A percentile compares a stretch with the other conserved stretches of the same genome.
Conservation (phyloP, 2,888 invertebrate species). For the Stomorhina lunata region DNA sequence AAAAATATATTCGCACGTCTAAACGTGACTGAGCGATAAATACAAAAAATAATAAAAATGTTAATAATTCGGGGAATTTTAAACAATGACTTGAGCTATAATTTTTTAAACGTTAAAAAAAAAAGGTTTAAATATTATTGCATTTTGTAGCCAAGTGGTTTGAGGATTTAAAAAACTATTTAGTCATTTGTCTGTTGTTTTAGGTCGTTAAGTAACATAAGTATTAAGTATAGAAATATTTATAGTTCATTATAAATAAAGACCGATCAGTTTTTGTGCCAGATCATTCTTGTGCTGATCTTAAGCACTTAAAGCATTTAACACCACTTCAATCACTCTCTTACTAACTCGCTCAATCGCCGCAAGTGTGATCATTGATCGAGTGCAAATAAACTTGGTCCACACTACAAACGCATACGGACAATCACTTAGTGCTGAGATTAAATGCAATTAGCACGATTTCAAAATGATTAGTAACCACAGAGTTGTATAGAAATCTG, state of each 20-base stretch:
- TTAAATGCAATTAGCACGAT: constrained; percentile 58
- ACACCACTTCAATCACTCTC: no score
- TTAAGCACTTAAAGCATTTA: no score
- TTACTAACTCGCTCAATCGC: no score
- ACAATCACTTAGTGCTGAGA: constrained; percentile 20
- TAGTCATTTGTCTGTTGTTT: constrained; percentile 2
- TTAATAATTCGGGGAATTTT: constrained; percentile 35
- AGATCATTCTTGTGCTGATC: constrained; percentile 15
- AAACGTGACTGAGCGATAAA: constrained; percentile 8
- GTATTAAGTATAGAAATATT: not conserved
- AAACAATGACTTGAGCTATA: constrained; percentile 33
- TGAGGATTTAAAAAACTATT: constrained; percentile 14
- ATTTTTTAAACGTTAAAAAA: not conserved
- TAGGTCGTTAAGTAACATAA: not conserved
- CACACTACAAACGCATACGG: constrained; percentile 43
- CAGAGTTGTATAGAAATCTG: constrained; percentile 1
- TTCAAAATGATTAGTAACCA: constrained; percentile 39
- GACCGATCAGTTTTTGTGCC: not conserved
- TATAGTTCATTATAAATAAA: no score
- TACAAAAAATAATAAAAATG: not conserved
- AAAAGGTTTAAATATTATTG: not conserved
- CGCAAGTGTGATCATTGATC: constrained; percentile 19
- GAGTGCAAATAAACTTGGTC: not conserved
- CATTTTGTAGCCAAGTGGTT: not conserved
- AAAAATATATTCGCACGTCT: constrained; percentile 22